Percentiles rank a stretch among this genome's conserved stretches.
Conservation (phyloP, 2,113 vertebrate genomes). For the Rhinoderma darwinii region DNA sequence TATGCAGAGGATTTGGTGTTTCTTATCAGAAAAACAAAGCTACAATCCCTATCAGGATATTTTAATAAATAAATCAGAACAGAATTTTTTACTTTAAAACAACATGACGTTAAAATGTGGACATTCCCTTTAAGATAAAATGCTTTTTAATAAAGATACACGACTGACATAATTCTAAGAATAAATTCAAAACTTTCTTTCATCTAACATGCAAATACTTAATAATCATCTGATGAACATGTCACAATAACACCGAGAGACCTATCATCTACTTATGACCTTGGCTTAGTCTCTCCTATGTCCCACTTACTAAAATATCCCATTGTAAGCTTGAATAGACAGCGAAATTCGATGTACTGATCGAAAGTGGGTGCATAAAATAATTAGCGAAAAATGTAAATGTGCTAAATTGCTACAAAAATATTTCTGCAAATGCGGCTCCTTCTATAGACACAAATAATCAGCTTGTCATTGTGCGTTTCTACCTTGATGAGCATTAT, state of each 20-base stretch:
- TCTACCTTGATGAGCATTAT: conserved; percentile 81
- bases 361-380: background rate
- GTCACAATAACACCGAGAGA: background rate
- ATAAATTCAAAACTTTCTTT: background rate
- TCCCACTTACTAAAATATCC: background rate
- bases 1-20: too few relatives aligned
- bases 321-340: background rate
- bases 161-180: too few relatives aligned
- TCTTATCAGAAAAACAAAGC: too few relatives aligned
- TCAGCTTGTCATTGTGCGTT: conserved; percentile 72
- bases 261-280: background rate
- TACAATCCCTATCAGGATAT: too few relatives aligned
- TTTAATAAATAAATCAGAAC: too few relatives aligned
- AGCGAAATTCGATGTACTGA: too few relatives aligned
- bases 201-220: background rate
- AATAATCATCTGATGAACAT: background rate
- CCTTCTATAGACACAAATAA: background rate
- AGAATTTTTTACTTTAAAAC: too few relatives aligned
- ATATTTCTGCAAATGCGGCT: background rate
- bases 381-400: conserved; percentile 33
- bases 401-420: conserved; percentile 14
- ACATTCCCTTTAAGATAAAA: too few relatives aligned
- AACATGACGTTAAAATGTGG: too few relatives aligned
- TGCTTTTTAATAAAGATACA: too few relatives aligned
- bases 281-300: background rate